Evolutionary conservation across 2,888 invertebrate genomes (phyloP).

Genomic region (Drosophila bunnanda): DNA sequence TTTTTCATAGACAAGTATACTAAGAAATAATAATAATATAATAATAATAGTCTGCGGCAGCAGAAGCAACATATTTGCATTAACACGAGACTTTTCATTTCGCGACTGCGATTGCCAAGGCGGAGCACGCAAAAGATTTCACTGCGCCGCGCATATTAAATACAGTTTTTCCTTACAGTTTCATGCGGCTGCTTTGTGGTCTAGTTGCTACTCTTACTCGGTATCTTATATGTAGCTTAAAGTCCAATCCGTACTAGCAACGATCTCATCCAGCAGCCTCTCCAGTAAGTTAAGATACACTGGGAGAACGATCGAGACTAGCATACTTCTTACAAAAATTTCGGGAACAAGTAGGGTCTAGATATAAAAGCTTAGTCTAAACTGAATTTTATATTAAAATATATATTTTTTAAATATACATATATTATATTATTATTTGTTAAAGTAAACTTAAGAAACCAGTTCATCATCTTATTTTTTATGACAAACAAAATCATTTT

Average conservation of each 20-base stretch:
- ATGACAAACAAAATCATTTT: no score
- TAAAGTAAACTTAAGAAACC: no score
- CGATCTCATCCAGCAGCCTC: slow-evolving; percentile 17
- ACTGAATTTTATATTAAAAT: no score
- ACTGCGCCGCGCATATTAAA: slow-evolving; percentile 45
- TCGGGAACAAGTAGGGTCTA: no score
- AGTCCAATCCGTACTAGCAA: neutral
- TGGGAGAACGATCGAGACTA: neutral
- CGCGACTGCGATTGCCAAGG: slow-evolving; percentile 59
- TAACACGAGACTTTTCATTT: slow-evolving; percentile 81
- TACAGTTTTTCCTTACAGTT: slow-evolving; percentile 65
- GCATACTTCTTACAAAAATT: no score
- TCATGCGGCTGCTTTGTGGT: slow-evolving; percentile 64
- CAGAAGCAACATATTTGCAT: slow-evolving; percentile 69
- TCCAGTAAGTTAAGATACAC: slow-evolving; percentile 5
- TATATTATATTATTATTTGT: no score
- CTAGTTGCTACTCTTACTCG: slow-evolving; percentile 56
- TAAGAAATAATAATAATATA: slow-evolving; percentile 27
- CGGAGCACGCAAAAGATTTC: slow-evolving; percentile 69
- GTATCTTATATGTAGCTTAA: slow-evolving; percentile 1
- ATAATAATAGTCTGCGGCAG: slow-evolving; percentile 45
- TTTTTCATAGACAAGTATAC: slow-evolving; percentile 42
- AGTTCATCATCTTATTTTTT: no score
- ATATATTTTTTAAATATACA: no score
- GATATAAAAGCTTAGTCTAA: no score